Evolutionary conservation across 1,140 invertebrate species (phyloP).

Genomic region (Leptopilina boulardi): DNA sequence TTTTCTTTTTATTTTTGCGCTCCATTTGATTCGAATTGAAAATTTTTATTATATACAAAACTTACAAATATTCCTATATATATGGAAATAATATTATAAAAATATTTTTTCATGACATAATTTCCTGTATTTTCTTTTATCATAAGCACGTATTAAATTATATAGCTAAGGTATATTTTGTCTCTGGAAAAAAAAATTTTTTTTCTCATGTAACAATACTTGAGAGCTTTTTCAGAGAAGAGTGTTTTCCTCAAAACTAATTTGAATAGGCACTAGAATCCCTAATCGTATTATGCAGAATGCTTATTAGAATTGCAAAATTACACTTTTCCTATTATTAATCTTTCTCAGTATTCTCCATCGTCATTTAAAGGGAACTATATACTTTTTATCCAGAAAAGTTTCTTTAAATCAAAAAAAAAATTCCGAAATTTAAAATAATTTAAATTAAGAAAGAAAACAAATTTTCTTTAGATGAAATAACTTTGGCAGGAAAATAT

Average conservation of each 20-base stretch:
- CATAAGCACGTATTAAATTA: background rate
- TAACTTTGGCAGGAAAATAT: no score
- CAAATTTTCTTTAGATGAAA: no score
- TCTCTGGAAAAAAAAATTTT: background rate
- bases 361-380: background rate
- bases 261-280: slow-evolving; percentile 9
- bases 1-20: background rate
- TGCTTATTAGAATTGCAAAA: slow-evolving; percentile 6
- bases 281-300: slow-evolving; percentile 9
- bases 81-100: no score
- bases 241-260: background rate
- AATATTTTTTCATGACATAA: background rate
- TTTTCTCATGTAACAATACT: background rate
- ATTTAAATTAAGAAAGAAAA: no score
- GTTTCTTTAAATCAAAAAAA: no score
- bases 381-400: background rate
- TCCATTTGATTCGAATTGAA: background rate
- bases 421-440: no score
- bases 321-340: background rate
- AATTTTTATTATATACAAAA: no score
- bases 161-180: no score
- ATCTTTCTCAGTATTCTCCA: background rate
- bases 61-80: no score
- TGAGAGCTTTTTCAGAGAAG: background rate
- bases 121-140: background rate